Evolutionary conservation across 64 coral and sea anemone genomes (phyloP), one percentile per base, ranked within the genome.

Genomic region (Actinia equina): DNA sequence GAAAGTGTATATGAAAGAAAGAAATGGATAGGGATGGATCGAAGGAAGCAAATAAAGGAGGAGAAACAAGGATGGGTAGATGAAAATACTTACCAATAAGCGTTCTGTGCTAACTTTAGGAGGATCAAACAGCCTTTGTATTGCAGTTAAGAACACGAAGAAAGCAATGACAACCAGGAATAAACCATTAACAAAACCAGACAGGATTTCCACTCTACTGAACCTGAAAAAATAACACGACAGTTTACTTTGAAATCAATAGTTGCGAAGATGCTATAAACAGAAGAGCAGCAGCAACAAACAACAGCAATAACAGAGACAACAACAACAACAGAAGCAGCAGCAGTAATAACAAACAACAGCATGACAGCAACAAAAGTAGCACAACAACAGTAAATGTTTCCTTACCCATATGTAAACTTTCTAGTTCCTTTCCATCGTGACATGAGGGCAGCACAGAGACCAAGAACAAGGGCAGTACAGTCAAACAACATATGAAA

Each of bases 401-500:
- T 65, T 65, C 26, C 92, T 85, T 49, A 98, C 96, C 96, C 96
- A n/a, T 98, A 98, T 0, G 96, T 95, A 77, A 98, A 98, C 5
- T 90, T 92, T 74, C 93, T 85, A 20, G 96, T 90, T 77, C 89
- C 87, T 82, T 98, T 98, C 96, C 96, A 98, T 43, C 96, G 92
- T 20, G 90, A 86, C 90, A 98, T 94, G 17, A 98, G 86, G 12
- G 96, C 90, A n/a, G 96, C 96, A 86, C 96, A 98, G 11, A 98
- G 88, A 43, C 96, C 96, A 74, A 98, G 89, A 14, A 98, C 96
- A 43, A 98, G 93, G n/a, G 96, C 96, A 22, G 96, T 95, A 70
- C 96, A 98, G 85, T 98, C 96, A 83, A 98, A 98, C 71, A 98
- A 59, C 96, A 98, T 98, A 76, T 98, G 96, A 79, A 98, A 98